These are phyloP conservation scores for Neoniphon sammara DNA, from an alignment of 2,797 vertebrate genomes.

Conservation along the genomic window DNA sequence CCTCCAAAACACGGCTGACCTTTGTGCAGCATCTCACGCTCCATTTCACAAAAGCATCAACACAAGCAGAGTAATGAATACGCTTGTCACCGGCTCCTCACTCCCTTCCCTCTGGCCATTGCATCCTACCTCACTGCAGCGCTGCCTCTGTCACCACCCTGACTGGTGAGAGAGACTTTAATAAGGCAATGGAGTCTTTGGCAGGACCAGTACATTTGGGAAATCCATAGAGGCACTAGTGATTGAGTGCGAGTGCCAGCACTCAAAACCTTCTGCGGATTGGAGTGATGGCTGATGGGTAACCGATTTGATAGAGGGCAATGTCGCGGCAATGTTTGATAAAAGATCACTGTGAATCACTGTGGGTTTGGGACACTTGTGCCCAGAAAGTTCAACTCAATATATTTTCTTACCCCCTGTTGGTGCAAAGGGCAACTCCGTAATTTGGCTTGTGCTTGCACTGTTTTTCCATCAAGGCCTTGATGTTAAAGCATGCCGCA, in stretches of 20 bases:
- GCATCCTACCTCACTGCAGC: conserved; percentile 26
- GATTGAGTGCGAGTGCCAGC: conserved; percentile 64
- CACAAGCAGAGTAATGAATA: conserved; percentile 70
- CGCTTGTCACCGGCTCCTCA: conserved; percentile 59
- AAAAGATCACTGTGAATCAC: conserved; percentile 57
- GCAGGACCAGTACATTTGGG: conserved; percentile 73
- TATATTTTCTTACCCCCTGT: conserved; percentile 45
- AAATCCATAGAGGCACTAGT: conserved; percentile 65
- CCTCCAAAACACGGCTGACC: conserved; percentile 53
- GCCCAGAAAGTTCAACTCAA: conserved; percentile 56
- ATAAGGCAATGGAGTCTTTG: conserved; percentile 81
- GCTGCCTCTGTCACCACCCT: conserved; percentile 41
- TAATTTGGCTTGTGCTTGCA: conserved; percentile 47
- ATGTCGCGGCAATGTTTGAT: conserved; percentile 47
- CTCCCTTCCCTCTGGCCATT: conserved; percentile 36
- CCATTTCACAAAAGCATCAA: conserved; percentile 69
- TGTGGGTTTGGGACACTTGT: conserved; percentile 38
- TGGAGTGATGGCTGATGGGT: conserved; percentile 69
- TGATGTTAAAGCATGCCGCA: conserved; percentile 40
- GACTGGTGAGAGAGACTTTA: conserved; percentile 60
- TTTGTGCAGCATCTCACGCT: conserved; percentile 61
- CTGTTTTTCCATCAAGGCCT: conserved; percentile 59
- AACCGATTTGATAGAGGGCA: conserved; percentile 68
- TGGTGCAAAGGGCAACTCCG: conserved; percentile 55
- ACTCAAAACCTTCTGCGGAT: conserved; percentile 46